Base-by-base conservation (phyloP, 2,888 invertebrate genomes). In the Athrips mouffetella region DNA sequence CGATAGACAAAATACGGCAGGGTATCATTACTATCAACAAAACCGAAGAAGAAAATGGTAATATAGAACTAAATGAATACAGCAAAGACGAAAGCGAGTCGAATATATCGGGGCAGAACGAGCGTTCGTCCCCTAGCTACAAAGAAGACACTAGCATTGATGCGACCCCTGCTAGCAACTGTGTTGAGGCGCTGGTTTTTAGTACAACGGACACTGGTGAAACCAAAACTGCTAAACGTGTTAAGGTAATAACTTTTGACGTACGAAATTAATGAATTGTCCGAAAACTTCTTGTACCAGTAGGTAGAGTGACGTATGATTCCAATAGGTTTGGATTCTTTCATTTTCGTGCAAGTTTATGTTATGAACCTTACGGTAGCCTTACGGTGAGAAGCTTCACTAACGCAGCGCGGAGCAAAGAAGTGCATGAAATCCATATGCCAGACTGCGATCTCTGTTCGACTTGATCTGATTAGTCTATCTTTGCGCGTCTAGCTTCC, bases 1-100 rank as follows among this genome's bases (percentile, higher is more conserved):
- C 76, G 56, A 87, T 92, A 69, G 88, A 90, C 63, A 90, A 89
- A 75, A 80, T 92, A 65, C 88, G 92, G 35, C 89, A 89, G 70
- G 75, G 74, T 68, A 73, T 90, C 59, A 88, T 79, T 65, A 65
- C 71, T 62, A 59, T 58, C 55, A 70, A 64, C 37, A 67, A 62
- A 54, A 60, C 65, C 51, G 63, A 68, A 48, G 66, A 63, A 47
- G 55, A 60, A 48, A 69, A 68, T 51, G 62, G 55, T 45, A 69
- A 67, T 46, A 58, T 63, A 52, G 74, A 71, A 47, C 59, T 63
- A 48, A 63, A 53, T 52, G 75, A 76, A 30, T 73, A 62, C 48
- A 69, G 69, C 56, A 73, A 74, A 54, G 76, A 77, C 49, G 63
- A 62, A 1, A 65, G 59, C 52, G 75, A 76, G 29, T 57, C 57